Base-by-base conservation (phyloP, 2,113 vertebrate genomes). In the Siniperca knerii region DNA sequence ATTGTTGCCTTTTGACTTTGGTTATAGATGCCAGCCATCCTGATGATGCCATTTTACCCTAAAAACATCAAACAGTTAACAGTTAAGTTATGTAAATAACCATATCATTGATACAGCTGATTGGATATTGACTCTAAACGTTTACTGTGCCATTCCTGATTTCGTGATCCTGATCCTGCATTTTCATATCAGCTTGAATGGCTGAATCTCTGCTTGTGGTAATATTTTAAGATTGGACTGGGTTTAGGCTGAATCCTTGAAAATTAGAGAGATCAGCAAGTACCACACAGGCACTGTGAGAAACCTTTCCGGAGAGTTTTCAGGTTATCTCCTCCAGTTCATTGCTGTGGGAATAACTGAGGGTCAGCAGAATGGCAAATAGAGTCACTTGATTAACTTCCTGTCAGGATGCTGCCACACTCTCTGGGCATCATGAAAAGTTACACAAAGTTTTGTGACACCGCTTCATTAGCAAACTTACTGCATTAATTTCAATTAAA, bases 151-250 rank as follows among this genome's bases (percentile, higher is more conserved):
- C 23, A 16, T 66, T 73, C 4, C 18, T 68, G 23, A 29, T 29
- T 29, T 29, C 29, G 1, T 29, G 29, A 29, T 29, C 29, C 29
- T 29, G 29, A 29, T 73, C 4, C 18, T 68, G 23, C 15, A 73
- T 81, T 85, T 81, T 54, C 72, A 71, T 61, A 37, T 78, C 7
- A 6, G 52, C 61, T 74, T 52, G 40, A 81, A 67, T 42, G 8
- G 25, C 11, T 66, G 35, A 70, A 25, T 78, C 74, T 60, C 50
- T 33, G 65, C 79, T 83, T 75, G 44, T 80, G 75, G 62, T 84
- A 8, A 86, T 68, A 62, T 68, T 92, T 82, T 64, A 3, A 54
- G 82, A 85, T 65, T 75, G 15, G 42, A 75, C 61, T 52, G 35
- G 40, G 25, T 70, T 81, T 10, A 74, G 67, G 67, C 23, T 69